Evolutionary conservation across 2,888 invertebrate species (phyloP).

Genomic region (Eugnorisma glareosa): DNA sequence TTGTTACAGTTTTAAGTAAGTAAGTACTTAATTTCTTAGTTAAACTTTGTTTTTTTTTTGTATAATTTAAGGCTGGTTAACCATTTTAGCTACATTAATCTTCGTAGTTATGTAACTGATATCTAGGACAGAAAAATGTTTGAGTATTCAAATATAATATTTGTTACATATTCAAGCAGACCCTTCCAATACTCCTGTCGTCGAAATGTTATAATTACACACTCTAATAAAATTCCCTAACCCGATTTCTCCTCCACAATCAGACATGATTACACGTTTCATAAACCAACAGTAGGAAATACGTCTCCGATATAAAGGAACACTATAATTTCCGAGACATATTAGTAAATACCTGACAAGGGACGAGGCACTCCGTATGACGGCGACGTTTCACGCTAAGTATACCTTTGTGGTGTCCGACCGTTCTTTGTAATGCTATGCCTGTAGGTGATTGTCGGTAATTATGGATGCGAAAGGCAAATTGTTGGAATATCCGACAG

Average conservation of each 20-base stretch:
- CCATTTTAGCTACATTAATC: neutral
- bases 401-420: slow-evolving; percentile 56
- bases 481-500: slow-evolving; percentile 53
- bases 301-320: slow-evolving; percentile 20
- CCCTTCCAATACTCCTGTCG: neutral
- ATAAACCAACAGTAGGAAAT: slow-evolving; percentile 42
- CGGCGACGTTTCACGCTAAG: slow-evolving; percentile 53
- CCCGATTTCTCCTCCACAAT: slow-evolving; percentile 15
- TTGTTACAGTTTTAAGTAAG: neutral
- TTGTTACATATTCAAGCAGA: neutral
- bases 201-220: neutral
- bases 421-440: slow-evolving; percentile 55
- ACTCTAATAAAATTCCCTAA: slow-evolving; percentile 11
- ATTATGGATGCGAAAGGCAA: slow-evolving; percentile 61
- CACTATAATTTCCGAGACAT: slow-evolving; percentile 57
- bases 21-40: neutral
- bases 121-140: neutral
- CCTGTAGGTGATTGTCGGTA: slow-evolving; percentile 54
- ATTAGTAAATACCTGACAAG: slow-evolving; percentile 57
- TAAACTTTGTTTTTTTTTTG: neutral
- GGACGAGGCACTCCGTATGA: slow-evolving; percentile 2
- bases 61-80: neutral
- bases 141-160: neutral
- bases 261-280: slow-evolving; percentile 48
- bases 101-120: neutral